These are phyloP conservation scores for Spodoptera exigua DNA, from an alignment of 2,888 invertebrate genomes.

Conservation along the genomic window DNA sequence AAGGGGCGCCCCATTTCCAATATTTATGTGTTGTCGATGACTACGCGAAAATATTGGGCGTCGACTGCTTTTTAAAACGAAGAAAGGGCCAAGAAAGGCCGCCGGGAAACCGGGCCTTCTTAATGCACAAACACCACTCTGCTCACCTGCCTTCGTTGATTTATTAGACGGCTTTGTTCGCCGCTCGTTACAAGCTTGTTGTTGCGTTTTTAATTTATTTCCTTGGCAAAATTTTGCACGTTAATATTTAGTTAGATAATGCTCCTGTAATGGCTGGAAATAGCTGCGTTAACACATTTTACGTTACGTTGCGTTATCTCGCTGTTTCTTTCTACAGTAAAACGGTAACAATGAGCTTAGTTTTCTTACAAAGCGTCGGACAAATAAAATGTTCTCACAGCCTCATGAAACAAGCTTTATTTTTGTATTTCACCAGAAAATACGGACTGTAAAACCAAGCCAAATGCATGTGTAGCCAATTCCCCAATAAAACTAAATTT, in stretches of 20 bases:
- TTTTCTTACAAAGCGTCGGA: background rate
- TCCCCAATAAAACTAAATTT: constrained; percentile 29
- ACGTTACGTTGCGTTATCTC: constrained; percentile 39
- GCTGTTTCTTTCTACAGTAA: constrained; percentile 1
- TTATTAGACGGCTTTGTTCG: constrained; percentile 88
- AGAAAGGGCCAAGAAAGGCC: constrained; percentile 88
- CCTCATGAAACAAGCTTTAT: no score
- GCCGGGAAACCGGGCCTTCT: constrained; percentile 85
- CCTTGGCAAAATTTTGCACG: constrained; percentile 82
- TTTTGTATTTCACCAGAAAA: no score
- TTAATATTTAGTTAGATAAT: constrained; percentile 86
- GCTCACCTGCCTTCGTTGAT: constrained; percentile 87
- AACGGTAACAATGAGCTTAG: background rate
- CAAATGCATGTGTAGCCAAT: background rate
- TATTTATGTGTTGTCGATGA: constrained; percentile 90
- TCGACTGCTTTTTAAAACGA: constrained; percentile 89
- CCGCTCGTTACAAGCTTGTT: constrained; percentile 87
- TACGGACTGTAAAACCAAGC: background rate
- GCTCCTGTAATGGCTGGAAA: constrained; percentile 62
- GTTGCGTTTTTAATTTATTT: constrained; percentile 90
- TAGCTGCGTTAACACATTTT: constrained; percentile 67
- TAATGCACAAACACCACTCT: constrained; percentile 88
- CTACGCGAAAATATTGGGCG: constrained; percentile 87
- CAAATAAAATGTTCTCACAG: no score
- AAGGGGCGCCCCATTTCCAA: constrained; percentile 88